phyloP scores from a whole-genome alignment of 2,113 vertebrate genomes.

The Corythornis vintsioides region DNA sequence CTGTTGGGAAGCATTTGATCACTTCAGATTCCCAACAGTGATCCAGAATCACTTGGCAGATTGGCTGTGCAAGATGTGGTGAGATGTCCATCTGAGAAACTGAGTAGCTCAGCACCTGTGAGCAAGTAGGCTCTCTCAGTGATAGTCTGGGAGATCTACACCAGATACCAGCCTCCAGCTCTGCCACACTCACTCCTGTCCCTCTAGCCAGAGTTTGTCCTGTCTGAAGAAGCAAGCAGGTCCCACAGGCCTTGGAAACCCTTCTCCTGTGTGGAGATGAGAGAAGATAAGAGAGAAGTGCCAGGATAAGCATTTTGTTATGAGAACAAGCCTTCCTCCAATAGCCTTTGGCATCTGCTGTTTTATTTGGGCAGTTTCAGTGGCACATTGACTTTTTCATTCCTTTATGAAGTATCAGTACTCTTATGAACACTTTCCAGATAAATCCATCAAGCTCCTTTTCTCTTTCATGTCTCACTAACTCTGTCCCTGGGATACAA shows the following conservation, averaged over 20 bases:
- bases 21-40: background rate
- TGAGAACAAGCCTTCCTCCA: background rate
- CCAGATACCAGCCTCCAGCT: background rate
- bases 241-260: background rate
- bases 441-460: background rate
- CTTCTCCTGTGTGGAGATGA: background rate
- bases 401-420: background rate
- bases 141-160: background rate
- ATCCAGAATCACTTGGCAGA: background rate
- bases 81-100: background rate
- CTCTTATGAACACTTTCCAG: background rate
- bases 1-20: background rate
- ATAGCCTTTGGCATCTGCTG: background rate
- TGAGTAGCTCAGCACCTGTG: background rate
- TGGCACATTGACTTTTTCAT: background rate
- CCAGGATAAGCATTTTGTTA: background rate
- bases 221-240: background rate
- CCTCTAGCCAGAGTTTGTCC: background rate
- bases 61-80: background rate
- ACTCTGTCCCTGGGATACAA: background rate
- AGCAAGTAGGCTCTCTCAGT: background rate
- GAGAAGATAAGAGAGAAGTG: too few relatives aligned
- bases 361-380: background rate
- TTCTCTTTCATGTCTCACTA: constrained; percentile 43
- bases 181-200: background rate